A percentile compares a stretch with the other conserved stretches of the same genome.
Evolutionary conservation across 2,113 vertebrate genomes (phyloP).

Genomic region (Seriola rivoliana): DNA sequence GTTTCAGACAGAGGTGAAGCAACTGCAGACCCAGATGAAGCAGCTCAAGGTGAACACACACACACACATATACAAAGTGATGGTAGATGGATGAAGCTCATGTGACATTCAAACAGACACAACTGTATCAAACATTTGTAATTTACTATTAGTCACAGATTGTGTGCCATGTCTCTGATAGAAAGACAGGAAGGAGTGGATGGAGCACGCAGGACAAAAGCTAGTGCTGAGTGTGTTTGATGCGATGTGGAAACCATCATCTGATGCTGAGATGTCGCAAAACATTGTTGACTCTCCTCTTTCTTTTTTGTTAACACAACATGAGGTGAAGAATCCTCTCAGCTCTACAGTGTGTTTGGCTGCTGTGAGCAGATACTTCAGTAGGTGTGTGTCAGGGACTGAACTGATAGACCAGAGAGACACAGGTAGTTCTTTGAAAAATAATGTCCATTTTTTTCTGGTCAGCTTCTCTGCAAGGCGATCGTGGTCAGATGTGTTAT

Average conservation of each 20-base stretch:
- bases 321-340: background rate
- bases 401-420: too few relatives aligned
- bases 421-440: background rate
- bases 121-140: background rate
- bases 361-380: background rate
- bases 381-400: too few relatives aligned
- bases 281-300: background rate
- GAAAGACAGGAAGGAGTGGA: background rate
- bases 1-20: slow-evolving; percentile 87
- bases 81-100: background rate
- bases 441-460: background rate
- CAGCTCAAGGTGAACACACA: slow-evolving; percentile 86
- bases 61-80: background rate
- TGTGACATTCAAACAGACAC: background rate
- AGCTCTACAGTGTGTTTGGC: background rate
- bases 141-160: background rate
- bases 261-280: background rate
- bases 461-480: too few relatives aligned
- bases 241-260: background rate
- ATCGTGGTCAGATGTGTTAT: too few relatives aligned
- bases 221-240: background rate
- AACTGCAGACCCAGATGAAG: slow-evolving; percentile 88
- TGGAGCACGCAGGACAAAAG: background rate
- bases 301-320: too few relatives aligned
- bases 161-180: background rate